A percentile compares a stretch with the other conserved stretches of the same genome.
These are phyloP conservation scores for Drosophila paramelanica DNA, from an alignment of 2,888 invertebrate genomes.

Conservation along the genomic window DNA sequence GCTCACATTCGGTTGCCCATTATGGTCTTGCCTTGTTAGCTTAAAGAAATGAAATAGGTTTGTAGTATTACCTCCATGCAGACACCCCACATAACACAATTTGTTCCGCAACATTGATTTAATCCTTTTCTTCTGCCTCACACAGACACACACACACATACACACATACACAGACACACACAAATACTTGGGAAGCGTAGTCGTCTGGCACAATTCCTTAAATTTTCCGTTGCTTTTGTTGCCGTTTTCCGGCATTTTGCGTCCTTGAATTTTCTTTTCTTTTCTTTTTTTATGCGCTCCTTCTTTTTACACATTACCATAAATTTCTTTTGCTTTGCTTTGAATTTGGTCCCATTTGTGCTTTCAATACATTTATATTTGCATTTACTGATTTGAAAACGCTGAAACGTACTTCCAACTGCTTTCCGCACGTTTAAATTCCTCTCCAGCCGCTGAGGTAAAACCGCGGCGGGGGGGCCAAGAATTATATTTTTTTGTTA, in stretches of 20 bases:
- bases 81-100: conserved; percentile 62
- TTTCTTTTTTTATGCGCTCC: conserved; percentile 20
- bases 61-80: conserved; percentile 63
- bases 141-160: conserved; percentile 15
- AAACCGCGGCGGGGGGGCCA: neutral
- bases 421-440: conserved; percentile 70
- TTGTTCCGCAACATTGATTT: conserved; percentile 80
- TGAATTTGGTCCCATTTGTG: conserved; percentile 56
- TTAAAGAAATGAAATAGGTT: conserved; percentile 60
- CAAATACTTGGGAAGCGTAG: conserved; percentile 21
- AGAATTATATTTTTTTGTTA: conserved; percentile 65
- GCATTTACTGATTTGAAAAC: conserved; percentile 71
- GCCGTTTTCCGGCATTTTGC: conserved; percentile 67
- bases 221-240: conserved; percentile 69
- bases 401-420: conserved; percentile 64
- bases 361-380: conserved; percentile 75
- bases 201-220: conserved; percentile 65
- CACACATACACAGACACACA: conserved; percentile 5
- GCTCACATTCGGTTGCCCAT: conserved; percentile 29
- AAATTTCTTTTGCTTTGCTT: conserved; percentile 40
- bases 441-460: conserved; percentile 35
- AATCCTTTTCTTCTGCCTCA: conserved; percentile 69
- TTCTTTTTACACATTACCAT: conserved; percentile 45
- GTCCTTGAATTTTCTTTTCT: conserved; percentile 60
- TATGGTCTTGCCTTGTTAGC: conserved; percentile 74